A percentile compares a stretch with the other conserved stretches of the same genome.
phyloP scores from a whole-genome alignment of 2,797 vertebrate species.

The Lepilemur septentrionalis region DNA sequence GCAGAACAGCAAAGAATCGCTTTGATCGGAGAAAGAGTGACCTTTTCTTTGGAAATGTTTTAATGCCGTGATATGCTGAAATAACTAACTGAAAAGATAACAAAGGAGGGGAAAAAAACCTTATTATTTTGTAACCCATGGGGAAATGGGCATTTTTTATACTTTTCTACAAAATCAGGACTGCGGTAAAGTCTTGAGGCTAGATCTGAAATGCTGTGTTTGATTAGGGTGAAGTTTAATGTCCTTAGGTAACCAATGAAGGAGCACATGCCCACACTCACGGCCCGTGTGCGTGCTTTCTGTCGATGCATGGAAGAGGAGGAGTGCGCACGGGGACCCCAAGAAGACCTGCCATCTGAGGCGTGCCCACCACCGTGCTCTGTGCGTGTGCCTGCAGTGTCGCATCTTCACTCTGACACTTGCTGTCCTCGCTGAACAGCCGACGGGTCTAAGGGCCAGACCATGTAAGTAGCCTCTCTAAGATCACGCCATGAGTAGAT shows the following conservation, averaged over 20 bases:
- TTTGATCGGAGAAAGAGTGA: slow-evolving; percentile 85
- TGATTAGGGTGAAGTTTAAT: neutral
- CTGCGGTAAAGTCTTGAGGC: slow-evolving; percentile 21
- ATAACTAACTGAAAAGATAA: slow-evolving; percentile 80
- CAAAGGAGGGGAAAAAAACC: slow-evolving; percentile 13
- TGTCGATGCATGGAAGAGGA: accelerated
- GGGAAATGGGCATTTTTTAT: slow-evolving; percentile 75
- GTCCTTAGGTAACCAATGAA: neutral
- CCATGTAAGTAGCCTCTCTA: neutral
- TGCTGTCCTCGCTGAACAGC: neutral
- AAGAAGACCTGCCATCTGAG: neutral
- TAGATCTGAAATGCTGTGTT: neutral
- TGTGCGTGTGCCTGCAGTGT: neutral
- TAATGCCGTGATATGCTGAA: slow-evolving; percentile 84
- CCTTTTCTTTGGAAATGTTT: slow-evolving; percentile 86
- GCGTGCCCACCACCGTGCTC: neutral
- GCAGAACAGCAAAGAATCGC: slow-evolving; percentile 82
- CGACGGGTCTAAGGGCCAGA: neutral
- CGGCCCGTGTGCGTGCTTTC: no score
- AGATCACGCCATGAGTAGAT: neutral
- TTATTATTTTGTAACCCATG: slow-evolving; percentile 67
- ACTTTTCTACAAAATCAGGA: slow-evolving; percentile 65
- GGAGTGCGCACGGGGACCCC: accelerated
- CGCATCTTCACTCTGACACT: neutral
- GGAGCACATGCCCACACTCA: accelerated